A percentile compares a stretch with the other conserved stretches of the same genome.
Evolutionary conservation across 2,888 invertebrate species (phyloP).

Genomic region (Agrenia bidenticulata): DNA sequence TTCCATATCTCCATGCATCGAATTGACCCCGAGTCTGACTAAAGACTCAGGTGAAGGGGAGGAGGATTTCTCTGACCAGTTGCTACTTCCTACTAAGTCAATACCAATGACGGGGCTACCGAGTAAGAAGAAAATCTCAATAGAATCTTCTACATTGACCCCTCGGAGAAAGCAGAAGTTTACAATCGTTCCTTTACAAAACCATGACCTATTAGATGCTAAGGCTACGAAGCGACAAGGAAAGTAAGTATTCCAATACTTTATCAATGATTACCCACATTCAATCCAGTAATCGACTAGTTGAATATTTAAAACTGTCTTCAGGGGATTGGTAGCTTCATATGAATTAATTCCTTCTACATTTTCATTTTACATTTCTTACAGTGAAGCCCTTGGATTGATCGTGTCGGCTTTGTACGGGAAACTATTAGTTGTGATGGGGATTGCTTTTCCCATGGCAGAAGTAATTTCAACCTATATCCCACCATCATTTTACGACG

Average conservation of each 20-base stretch:
- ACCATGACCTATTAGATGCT: conserved; percentile 31
- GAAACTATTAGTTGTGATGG: conserved; percentile 89
- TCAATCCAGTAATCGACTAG: too few species aligned
- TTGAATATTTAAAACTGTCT: too few species aligned
- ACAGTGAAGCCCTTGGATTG: conserved; percentile 82
- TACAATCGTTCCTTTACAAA: conserved; percentile 38
- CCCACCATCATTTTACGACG: conserved; percentile 90
- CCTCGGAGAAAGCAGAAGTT: conserved; percentile 35
- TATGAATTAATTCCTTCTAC: too few species aligned
- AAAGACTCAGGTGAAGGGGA: background rate
- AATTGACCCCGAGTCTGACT: background rate
- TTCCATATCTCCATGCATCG: background rate
- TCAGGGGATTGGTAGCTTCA: too few species aligned
- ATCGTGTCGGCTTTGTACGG: conserved; percentile 90
- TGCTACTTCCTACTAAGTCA: background rate
- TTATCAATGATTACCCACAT: too few species aligned
- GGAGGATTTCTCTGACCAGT: background rate
- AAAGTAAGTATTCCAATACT: conserved; percentile 38
- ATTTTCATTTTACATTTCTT: too few species aligned
- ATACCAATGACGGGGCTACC: background rate
- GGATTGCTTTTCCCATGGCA: conserved; percentile 91
- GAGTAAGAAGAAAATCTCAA: conserved; percentile 11
- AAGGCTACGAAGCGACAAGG: conserved; percentile 41
- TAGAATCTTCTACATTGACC: conserved; percentile 36
- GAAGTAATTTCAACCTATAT: conserved; percentile 93